Evolutionary conservation across 2,797 vertebrate genomes (phyloP).

Genomic region (Acanthornis magna): DNA sequence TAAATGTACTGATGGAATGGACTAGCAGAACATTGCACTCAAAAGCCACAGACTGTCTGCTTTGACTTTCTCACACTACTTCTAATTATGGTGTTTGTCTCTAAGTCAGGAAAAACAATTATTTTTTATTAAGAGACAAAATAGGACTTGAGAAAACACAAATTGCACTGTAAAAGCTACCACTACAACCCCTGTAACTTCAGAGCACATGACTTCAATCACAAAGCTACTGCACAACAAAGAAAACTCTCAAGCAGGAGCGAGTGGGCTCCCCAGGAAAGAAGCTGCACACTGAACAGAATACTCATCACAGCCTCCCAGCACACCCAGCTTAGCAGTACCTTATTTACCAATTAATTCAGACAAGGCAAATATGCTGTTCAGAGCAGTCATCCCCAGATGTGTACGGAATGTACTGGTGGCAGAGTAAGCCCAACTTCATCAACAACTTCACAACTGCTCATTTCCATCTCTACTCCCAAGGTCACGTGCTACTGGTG

Average conservation of each 20-base stretch:
- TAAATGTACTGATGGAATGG: not conserved
- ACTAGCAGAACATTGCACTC: not conserved
- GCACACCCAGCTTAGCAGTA: not conserved
- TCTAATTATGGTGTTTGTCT: not conserved
- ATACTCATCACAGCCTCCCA: not conserved
- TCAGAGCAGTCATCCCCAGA: not conserved
- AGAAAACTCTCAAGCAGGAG: not conserved
- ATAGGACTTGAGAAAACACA: not conserved
- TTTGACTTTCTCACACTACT: not conserved
- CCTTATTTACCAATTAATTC: not conserved
- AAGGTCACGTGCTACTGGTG: fast-evolving
- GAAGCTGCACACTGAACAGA: not conserved
- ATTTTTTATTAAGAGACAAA: too few relatives aligned
- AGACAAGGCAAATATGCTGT: not conserved
- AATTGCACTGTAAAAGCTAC: not conserved
- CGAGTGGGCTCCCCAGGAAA: not conserved
- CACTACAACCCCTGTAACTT: not conserved
- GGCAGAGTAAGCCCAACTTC: not conserved
- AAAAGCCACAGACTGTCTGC: not conserved
- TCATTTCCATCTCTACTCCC: not conserved
- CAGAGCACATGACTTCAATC: not conserved
- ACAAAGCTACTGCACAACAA: not conserved
- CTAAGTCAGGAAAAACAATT: not conserved
- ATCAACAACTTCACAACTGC: not conserved
- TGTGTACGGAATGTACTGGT: not conserved